phyloP scores from a whole-genome alignment of 2,113 vertebrate genomes.

The Lathamus discolor region DNA sequence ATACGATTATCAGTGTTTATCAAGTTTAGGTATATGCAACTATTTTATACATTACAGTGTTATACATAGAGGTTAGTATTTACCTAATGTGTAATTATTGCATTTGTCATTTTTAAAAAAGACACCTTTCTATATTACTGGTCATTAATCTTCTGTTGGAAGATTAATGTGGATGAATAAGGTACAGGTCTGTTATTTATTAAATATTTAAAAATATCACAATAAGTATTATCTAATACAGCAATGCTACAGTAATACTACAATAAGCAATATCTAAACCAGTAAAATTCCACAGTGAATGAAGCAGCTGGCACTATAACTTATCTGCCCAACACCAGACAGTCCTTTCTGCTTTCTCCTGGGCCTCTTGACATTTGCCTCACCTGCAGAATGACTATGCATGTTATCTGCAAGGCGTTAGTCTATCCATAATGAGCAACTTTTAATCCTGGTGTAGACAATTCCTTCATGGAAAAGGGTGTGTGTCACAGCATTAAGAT shows the following conservation, averaged over 20 bases:
- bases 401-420: background rate
- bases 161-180: background rate
- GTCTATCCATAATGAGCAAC: background rate
- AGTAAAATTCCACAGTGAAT: background rate
- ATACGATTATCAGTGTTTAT: background rate
- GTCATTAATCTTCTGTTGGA: background rate
- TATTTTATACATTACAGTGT: background rate
- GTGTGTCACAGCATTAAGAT: background rate
- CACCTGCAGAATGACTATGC: constrained; percentile 24
- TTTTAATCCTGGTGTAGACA: background rate
- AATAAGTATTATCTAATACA: background rate
- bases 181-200: background rate
- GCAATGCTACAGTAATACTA: background rate
- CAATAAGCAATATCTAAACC: background rate
- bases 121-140: background rate
- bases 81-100: background rate
- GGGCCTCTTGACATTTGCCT: background rate
- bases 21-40: background rate
- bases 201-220: background rate
- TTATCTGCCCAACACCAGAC: background rate
- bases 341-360: background rate
- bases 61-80: background rate
- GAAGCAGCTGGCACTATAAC: background rate
- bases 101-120: background rate
- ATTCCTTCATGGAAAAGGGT: background rate